Percentiles rank a stretch among this genome's conserved stretches.
These are phyloP conservation scores for Karalla daura DNA, from an alignment of 2,797 vertebrate genomes.

Conservation along the genomic window DNA sequence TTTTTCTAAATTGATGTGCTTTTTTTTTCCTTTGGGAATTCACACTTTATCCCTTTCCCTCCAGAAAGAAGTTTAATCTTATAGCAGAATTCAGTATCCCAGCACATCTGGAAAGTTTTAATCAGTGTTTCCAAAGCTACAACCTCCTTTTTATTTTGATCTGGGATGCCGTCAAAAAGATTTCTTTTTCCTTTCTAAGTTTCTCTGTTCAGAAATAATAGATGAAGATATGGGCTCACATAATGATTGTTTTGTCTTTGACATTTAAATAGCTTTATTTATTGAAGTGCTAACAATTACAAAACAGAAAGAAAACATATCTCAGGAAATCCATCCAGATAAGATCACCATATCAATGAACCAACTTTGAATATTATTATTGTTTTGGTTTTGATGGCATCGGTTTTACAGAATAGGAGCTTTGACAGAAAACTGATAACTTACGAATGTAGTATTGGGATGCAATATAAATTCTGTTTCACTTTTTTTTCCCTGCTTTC, in stretches of 20 bases:
- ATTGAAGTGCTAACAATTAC: slow-evolving; percentile 35
- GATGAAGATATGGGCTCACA: not conserved
- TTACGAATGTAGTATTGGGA: slow-evolving; percentile 25
- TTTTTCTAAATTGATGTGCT: slow-evolving; percentile 79
- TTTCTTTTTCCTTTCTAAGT: not conserved
- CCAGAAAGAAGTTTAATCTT: slow-evolving; percentile 17
- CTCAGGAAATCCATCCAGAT: slow-evolving; percentile 71
- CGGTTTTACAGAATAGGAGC: not conserved
- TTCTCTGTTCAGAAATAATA: not conserved
- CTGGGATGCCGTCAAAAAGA: not conserved
- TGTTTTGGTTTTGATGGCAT: not conserved
- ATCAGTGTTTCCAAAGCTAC: slow-evolving; percentile 36
- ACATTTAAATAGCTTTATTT: slow-evolving; percentile 37
- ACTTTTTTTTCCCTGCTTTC: slow-evolving; percentile 30
- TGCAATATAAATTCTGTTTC: slow-evolving; percentile 68
- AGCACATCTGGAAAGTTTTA: slow-evolving; percentile 17
- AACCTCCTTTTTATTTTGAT: slow-evolving; percentile 26
- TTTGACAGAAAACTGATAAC: slow-evolving; percentile 38
- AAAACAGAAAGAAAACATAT: slow-evolving; percentile 49
- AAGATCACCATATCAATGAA: slow-evolving; percentile 19
- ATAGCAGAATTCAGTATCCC: slow-evolving; percentile 65
- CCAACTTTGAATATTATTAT: slow-evolving; percentile 4
- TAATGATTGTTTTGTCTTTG: slow-evolving; percentile 33
- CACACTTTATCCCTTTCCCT: slow-evolving; percentile 30
- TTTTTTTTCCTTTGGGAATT: slow-evolving; percentile 44